Evolutionary conservation across 2,797 vertebrate species (phyloP).

Genomic region (Falco cherrug): DNA sequence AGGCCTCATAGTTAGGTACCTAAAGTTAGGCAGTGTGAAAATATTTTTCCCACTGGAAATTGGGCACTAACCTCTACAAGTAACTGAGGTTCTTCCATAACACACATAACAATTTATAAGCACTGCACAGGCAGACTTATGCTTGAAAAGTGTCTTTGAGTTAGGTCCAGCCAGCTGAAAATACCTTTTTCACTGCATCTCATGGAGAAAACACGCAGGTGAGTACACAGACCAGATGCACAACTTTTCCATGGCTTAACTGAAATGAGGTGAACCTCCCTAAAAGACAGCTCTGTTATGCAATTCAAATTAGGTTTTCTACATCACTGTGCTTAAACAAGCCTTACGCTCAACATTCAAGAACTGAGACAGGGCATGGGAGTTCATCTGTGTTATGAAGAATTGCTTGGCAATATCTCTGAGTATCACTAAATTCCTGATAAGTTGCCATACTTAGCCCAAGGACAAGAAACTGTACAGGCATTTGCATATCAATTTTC

Average conservation of each 20-base stretch:
- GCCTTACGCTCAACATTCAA: not conserved
- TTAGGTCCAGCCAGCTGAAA: not conserved
- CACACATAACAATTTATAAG: not conserved
- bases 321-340: not conserved
- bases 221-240: not conserved
- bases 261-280: not conserved
- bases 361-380: not conserved
- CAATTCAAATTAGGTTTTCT: not conserved
- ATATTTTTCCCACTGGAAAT: not conserved
- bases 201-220: not conserved
- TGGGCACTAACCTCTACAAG: not conserved
- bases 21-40: not conserved
- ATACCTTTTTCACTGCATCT: not conserved
- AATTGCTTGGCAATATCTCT: not conserved
- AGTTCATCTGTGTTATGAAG: not conserved
- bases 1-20: not conserved
- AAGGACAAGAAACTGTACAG: slow-evolving; percentile 20
- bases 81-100: not conserved
- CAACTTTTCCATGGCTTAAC: not conserved
- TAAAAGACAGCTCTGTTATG: not conserved
- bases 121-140: not conserved
- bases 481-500: slow-evolving; percentile 46
- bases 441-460: slow-evolving; percentile 1
- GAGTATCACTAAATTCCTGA: slow-evolving; percentile 23
- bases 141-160: not conserved